A percentile compares a stretch with the other conserved stretches of the same genome.
These are phyloP conservation scores for Ficedula albicollis DNA, from an alignment of 2,797 vertebrate genomes.

Conservation along the genomic window DNA sequence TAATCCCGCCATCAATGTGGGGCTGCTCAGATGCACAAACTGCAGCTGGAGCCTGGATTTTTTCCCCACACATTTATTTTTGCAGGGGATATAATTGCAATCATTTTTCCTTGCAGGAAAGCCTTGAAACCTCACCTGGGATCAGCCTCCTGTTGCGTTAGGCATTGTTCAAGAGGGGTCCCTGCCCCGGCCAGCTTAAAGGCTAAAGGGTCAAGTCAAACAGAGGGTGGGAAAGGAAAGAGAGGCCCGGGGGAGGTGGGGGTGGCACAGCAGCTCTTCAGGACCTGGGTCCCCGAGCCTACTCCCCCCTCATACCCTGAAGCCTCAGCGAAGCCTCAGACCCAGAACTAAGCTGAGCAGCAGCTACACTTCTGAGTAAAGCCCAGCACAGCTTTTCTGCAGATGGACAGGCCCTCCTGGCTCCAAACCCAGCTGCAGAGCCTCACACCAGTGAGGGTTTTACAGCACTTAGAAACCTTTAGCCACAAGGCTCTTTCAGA, in stretches of 20 bases:
- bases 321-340: neutral
- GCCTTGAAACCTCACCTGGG: slow-evolving; percentile 34
- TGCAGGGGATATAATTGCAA: neutral
- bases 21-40: neutral
- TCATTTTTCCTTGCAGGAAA: neutral
- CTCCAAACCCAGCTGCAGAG: neutral
- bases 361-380: neutral
- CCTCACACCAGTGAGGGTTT: neutral
- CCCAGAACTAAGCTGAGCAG: neutral
- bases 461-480: neutral
- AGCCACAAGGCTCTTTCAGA: neutral
- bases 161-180: neutral
- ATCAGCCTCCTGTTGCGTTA: neutral
- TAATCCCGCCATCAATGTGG: slow-evolving; percentile 6
- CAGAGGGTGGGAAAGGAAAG: slow-evolving; percentile 28
- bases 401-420: neutral
- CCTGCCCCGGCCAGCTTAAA: neutral
- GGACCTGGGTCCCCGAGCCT: neutral
- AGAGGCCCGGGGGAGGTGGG: neutral
- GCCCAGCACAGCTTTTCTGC: neutral
- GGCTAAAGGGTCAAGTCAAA: neutral
- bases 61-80: neutral
- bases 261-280: neutral
- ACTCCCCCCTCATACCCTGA: neutral
- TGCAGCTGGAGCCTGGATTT: neutral